phyloP scores from a whole-genome alignment of 2,888 invertebrate genomes.

The Parnassius orleans region DNA sequence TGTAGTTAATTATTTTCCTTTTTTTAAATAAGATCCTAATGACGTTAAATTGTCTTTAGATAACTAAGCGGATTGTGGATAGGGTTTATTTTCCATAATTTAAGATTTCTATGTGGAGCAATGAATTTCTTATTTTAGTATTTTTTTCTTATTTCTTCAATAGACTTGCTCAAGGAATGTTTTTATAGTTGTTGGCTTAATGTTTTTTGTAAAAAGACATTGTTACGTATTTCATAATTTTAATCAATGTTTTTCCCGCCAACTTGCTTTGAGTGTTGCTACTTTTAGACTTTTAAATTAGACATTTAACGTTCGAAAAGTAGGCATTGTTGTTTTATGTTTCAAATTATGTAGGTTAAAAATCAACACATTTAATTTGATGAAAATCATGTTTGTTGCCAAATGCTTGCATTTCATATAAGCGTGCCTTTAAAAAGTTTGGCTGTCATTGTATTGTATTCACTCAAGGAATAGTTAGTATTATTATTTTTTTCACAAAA shows the following conservation, averaged over 20 bases:
- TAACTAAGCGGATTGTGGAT: slow-evolving; percentile 27
- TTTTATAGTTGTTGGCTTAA: slow-evolving; percentile 45
- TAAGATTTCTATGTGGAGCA: slow-evolving; percentile 59
- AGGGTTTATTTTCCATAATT: slow-evolving; percentile 37
- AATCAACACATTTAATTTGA: neutral
- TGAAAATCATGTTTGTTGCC: slow-evolving; percentile 23
- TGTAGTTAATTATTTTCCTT: slow-evolving; percentile 38
- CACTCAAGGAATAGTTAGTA: slow-evolving; percentile 56
- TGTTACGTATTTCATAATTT: slow-evolving; percentile 30
- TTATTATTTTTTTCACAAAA: slow-evolving; percentile 62
- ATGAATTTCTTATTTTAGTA: slow-evolving; percentile 54
- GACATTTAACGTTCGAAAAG: slow-evolving; percentile 34
- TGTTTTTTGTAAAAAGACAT: slow-evolving; percentile 38
- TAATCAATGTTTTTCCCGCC: slow-evolving; percentile 7
- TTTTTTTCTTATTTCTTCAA: slow-evolving; percentile 33
- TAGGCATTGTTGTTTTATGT: slow-evolving; percentile 25
- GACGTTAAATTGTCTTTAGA: slow-evolving; percentile 27
- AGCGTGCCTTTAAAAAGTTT: slow-evolving; percentile 61
- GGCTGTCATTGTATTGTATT: slow-evolving; percentile 51
- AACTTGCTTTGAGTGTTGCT: slow-evolving; percentile 39
- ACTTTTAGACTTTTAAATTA: slow-evolving; percentile 35
- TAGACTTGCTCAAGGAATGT: slow-evolving; percentile 68
- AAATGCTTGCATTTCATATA: slow-evolving; percentile 33
- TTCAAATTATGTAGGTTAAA: slow-evolving; percentile 19
- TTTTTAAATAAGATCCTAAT: slow-evolving; percentile 32